Evolutionary conservation across 2,888 invertebrate genomes (phyloP).

Genomic region (Macaria notata): DNA sequence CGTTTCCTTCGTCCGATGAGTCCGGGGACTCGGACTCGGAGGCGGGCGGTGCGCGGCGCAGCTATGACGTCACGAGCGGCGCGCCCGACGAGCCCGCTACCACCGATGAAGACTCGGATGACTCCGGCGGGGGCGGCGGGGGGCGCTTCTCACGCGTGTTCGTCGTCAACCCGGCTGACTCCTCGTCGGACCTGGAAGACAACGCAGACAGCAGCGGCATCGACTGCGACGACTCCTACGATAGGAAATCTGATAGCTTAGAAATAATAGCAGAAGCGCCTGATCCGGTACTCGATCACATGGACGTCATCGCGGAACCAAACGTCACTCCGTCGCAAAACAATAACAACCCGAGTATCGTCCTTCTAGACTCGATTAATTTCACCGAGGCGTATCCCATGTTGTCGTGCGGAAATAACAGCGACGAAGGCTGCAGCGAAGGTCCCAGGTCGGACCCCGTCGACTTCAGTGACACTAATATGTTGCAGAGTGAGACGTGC

Average conservation of each 20-base stretch:
- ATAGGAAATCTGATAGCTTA: slow-evolving; percentile 71
- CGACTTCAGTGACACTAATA: slow-evolving; percentile 69
- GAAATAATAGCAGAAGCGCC: slow-evolving; percentile 62
- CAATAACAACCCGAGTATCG: slow-evolving; percentile 53
- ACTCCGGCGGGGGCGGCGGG: slow-evolving; percentile 81
- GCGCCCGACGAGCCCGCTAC: slow-evolving; percentile 76
- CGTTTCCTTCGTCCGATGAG: slow-evolving; percentile 79
- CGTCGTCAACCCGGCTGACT: slow-evolving; percentile 85
- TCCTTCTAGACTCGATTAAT: slow-evolving; percentile 64
- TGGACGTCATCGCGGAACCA: slow-evolving; percentile 47
- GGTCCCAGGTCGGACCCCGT: slow-evolving; percentile 54
- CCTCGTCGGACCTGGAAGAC: slow-evolving; percentile 83
- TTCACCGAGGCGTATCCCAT: slow-evolving; percentile 64
- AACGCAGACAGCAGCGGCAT: slow-evolving; percentile 83
- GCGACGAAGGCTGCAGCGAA: slow-evolving; percentile 51
- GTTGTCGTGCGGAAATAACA: slow-evolving; percentile 53
- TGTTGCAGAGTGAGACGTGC: slow-evolving; percentile 74
- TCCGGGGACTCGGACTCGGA: slow-evolving; percentile 74
- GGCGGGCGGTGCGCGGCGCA: slow-evolving; percentile 64
- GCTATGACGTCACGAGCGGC: slow-evolving; percentile 72
- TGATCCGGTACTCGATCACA: slow-evolving; percentile 54
- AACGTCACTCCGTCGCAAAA: slow-evolving; percentile 46
- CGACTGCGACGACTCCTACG: slow-evolving; percentile 85
- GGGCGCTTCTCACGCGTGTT: slow-evolving; percentile 85
- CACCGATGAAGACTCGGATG: slow-evolving; percentile 74